Conservation (phyloP, 2,888 invertebrate genomes). For the Xestia xanthographa region DNA sequence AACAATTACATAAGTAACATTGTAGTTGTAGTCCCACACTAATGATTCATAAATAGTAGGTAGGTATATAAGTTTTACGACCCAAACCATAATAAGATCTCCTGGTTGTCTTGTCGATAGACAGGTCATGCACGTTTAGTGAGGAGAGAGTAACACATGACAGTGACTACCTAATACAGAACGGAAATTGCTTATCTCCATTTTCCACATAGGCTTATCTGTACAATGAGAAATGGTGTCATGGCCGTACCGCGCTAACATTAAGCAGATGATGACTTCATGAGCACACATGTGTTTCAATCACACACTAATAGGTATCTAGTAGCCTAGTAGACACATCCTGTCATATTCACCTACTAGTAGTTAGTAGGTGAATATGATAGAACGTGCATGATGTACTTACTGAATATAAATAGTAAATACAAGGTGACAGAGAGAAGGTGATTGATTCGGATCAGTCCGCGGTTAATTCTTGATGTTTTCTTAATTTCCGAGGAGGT, state of each 20-base stretch:
- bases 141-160: background rate
- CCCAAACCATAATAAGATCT: background rate
- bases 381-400: constrained; percentile 6
- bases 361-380: constrained; percentile 7
- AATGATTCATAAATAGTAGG: background rate
- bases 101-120: background rate
- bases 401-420: constrained; percentile 31
- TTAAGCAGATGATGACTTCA: constrained; percentile 34
- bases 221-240: constrained; percentile 39
- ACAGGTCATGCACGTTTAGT: constrained; percentile 11
- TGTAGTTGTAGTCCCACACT: background rate
- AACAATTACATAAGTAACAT: background rate
- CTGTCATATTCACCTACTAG: too few species aligned
- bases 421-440: constrained; percentile 38
- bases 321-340: too few species aligned
- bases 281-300: constrained; percentile 10
- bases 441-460: constrained; percentile 32
- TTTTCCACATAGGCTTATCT: constrained; percentile 35
- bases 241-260: constrained; percentile 21
- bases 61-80: background rate
- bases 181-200: constrained; percentile 12
- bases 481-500: background rate
- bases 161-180: constrained; percentile 8
- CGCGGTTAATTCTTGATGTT: background rate
- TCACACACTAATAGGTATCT: background rate